Base-by-base conservation (phyloP, 2,797 vertebrate species). In the Gallinago solitaria region DNA sequence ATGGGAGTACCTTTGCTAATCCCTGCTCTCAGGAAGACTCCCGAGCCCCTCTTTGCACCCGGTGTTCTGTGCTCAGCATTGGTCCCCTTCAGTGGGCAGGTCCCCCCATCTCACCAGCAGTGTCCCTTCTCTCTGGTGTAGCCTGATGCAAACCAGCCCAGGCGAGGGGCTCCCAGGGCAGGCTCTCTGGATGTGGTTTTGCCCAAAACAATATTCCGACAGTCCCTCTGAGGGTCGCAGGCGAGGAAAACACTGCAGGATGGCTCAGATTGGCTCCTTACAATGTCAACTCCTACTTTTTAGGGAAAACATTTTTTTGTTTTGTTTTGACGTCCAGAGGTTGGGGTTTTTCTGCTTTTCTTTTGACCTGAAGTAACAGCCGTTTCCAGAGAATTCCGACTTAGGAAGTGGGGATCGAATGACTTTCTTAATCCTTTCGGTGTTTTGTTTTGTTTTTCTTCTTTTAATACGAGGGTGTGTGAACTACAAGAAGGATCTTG, bases 401-500 rank as follows among this genome's bases (percentile, higher is more conserved):
- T 48, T 94, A 56, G 92, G 96, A 96, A 93, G 83, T 21, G 13
- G 56, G 60, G 76, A 88, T 85, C 39, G 2, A 86, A 77, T 77
- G 89, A 59, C 90, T 81, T 57, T 87, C 69, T 65, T 93, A 96
- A 96, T 90, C 90, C 76, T 76, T 54, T 23, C 13, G 24, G 24
- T 35, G 16, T 33, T 21, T 19, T 19, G 53, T n/a, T 9, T n/a
- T n/a, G 14, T 56, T n/a, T 35, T 74, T 39, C 39, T 39, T 39
- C 39, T 79, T 79, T 59, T 19, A 1, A 5, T 47, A 28, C 0
- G 1, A 85, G 93, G 68, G 67, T 59, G 75, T 90, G 87, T 85
- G 85, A 96, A 92, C 87, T 94, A 87, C 92, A 92, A 87, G 93
- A 86, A 96, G 47, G 85, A 86, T 78, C 92, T 93, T 92, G 76